Percentiles rank a stretch among this genome's conserved stretches.
These are phyloP conservation scores for Araneus ventricosus DNA, from an alignment of 1,140 invertebrate genomes.

Conservation along the genomic window DNA sequence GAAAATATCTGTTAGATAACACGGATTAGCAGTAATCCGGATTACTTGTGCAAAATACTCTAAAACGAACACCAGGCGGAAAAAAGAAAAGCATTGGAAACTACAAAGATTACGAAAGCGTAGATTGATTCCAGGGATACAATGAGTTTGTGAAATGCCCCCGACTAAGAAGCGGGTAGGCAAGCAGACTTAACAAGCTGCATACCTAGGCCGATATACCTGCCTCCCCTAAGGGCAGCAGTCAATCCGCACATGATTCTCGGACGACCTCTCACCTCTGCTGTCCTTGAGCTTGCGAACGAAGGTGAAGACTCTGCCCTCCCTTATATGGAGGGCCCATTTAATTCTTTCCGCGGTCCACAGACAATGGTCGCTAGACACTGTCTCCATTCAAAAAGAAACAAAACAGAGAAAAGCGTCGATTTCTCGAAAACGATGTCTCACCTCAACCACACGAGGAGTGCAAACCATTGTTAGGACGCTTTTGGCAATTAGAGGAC, in stretches of 20 bases:
- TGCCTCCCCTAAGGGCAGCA: conserved; percentile 72
- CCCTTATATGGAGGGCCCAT: conserved; percentile 33
- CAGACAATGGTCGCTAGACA: conserved; percentile 21
- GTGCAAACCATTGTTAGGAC: neutral
- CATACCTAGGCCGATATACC: conserved; percentile 72
- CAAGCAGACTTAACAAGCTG: conserved; percentile 39
- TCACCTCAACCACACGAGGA: neutral
- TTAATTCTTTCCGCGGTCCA: conserved; percentile 9
- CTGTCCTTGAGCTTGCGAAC: conserved; percentile 68
- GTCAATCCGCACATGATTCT: conserved; percentile 74
- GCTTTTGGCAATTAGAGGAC: neutral
- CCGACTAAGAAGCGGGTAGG: conserved; percentile 43
- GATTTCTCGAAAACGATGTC: neutral
- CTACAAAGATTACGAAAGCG: neutral
- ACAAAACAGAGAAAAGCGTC: neutral
- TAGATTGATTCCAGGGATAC: neutral
- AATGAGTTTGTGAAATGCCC: conserved; percentile 23
- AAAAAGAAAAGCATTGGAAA: neutral
- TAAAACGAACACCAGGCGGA: neutral
- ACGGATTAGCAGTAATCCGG: no score
- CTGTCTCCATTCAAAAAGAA: conserved; percentile 1
- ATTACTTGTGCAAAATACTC: no score
- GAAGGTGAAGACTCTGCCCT: conserved; percentile 70
- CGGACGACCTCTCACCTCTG: conserved; percentile 68
- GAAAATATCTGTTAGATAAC: no score